A percentile compares a stretch with the other conserved stretches of the same genome.
Conservation (phyloP, 2,797 vertebrate genomes). For the Crax fasciolata region DNA sequence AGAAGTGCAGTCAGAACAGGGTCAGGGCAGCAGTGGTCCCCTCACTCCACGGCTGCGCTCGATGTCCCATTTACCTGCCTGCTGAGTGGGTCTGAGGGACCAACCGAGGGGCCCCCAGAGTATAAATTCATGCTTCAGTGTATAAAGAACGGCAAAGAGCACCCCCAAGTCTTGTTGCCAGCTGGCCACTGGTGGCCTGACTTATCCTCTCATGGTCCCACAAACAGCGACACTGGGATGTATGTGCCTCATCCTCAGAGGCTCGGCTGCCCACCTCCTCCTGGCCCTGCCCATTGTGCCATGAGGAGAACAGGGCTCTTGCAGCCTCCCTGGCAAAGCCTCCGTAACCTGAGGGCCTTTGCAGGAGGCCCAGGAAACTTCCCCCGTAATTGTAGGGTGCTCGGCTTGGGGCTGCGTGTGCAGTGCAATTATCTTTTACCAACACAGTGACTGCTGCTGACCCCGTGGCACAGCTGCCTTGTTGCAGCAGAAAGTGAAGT, state of each 20-base stretch:
- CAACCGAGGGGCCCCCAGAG: neutral
- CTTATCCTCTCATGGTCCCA: neutral
- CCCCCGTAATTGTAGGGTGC: slow-evolving; percentile 32
- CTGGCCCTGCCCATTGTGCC: neutral
- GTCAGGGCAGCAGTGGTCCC: neutral
- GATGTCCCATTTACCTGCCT: neutral
- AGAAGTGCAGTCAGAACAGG: neutral
- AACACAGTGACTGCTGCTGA: neutral
- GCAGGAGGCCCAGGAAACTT: neutral
- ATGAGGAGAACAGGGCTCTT: neutral
- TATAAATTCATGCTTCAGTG: neutral
- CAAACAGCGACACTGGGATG: neutral
- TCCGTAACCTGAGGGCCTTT: slow-evolving; percentile 14
- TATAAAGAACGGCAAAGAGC: neutral
- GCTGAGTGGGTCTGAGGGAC: neutral
- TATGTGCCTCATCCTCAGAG: neutral
- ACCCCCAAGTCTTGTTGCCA: neutral
- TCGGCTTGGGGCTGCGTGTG: neutral
- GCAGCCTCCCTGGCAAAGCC: neutral
- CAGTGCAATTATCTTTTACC: neutral
- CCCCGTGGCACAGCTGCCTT: neutral
- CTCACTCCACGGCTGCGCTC: neutral
- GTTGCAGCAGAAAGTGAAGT: slow-evolving; percentile 56
- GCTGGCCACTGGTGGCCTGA: neutral
- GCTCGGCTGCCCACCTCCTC: neutral